phyloP scores from a whole-genome alignment of 1,140 invertebrate species.

The Plodia interpunctella region DNA sequence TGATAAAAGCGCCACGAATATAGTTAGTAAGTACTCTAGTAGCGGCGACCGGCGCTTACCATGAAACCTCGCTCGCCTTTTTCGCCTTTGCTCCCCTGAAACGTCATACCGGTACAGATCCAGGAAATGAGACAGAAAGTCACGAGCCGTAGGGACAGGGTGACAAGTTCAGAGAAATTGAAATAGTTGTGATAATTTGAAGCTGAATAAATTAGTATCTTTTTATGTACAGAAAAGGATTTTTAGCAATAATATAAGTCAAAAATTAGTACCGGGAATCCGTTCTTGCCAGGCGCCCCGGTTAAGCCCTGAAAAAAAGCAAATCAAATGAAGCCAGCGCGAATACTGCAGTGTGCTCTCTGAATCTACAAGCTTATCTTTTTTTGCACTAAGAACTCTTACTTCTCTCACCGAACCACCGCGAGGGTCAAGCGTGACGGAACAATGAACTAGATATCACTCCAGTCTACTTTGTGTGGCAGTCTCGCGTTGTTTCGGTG shows the following conservation, averaged over 20 bases:
- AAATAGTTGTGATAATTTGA: neutral
- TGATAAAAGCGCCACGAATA: slow-evolving; percentile 13
- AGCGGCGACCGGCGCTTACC: slow-evolving; percentile 76
- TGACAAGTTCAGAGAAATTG: neutral
- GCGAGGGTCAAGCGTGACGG: no score
- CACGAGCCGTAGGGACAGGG: slow-evolving; percentile 9
- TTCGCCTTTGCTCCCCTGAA: slow-evolving; percentile 82
- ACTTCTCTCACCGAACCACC: no score
- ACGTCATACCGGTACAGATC: slow-evolving; percentile 55
- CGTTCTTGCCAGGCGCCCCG: slow-evolving; percentile 89
- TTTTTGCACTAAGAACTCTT: neutral
- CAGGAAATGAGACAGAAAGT: neutral
- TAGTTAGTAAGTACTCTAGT: slow-evolving; percentile 16
- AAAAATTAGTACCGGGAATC: slow-evolving; percentile 87
- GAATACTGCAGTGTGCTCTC: neutral
- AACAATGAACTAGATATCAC: no score
- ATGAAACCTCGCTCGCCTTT: slow-evolving; percentile 82
- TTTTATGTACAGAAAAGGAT: slow-evolving; percentile 25
- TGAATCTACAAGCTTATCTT: neutral
- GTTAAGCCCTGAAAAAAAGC: slow-evolving; percentile 83
- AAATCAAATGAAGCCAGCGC: slow-evolving; percentile 21
- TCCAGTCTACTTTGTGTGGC: no score
- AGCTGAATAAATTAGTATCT: neutral
- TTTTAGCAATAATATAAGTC: slow-evolving; percentile 26
- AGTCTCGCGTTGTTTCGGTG: no score